Conservation (phyloP, 2,797 vertebrate genomes). For the Amazona finschi region DNA sequence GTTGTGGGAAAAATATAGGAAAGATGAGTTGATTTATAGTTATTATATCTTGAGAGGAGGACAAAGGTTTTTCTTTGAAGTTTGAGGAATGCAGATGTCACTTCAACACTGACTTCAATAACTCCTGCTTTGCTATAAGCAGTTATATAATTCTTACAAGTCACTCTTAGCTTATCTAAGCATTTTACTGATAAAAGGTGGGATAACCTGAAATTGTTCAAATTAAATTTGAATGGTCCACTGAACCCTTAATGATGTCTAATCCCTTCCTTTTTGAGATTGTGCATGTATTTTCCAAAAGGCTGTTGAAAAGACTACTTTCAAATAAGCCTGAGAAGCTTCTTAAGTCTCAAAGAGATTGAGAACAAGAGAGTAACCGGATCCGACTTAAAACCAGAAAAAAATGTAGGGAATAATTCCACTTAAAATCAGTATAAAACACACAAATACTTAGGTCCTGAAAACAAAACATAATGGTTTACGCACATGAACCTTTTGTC, state of each 20-base stretch:
- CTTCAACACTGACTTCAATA: neutral
- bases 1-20: neutral
- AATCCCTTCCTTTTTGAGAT: conserved; percentile 18
- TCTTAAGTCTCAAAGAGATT: neutral
- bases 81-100: conserved; percentile 15
- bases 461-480: neutral
- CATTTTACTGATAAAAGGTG: conserved; percentile 7
- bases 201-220: conserved; percentile 12
- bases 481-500: neutral
- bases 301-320: neutral
- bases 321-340: neutral
- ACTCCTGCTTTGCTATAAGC: neutral
- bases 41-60: neutral
- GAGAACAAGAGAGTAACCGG: neutral
- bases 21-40: conserved; percentile 11
- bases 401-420: neutral
- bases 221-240: conserved; percentile 41
- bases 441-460: neutral
- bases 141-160: neutral
- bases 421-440: neutral
- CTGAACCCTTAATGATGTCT: conserved; percentile 2
- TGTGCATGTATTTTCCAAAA: neutral
- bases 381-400: neutral
- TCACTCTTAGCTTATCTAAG: neutral
- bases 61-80: conserved; percentile 60